phyloP scores from a whole-genome alignment of 2,888 invertebrate genomes.

The Kuschelorhynchus macadamiae region DNA sequence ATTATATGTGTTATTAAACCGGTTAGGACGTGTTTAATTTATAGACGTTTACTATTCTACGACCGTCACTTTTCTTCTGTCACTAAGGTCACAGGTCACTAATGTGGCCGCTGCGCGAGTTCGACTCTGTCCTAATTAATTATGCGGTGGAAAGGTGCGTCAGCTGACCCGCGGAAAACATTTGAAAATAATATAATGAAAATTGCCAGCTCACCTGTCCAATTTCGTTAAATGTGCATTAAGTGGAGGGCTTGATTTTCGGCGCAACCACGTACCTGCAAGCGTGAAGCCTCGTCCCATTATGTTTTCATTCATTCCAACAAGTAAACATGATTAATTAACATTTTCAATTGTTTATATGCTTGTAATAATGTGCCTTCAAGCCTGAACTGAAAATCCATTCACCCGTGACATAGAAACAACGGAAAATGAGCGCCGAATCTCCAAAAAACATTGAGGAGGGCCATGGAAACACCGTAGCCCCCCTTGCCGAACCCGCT shows the following conservation, averaged over 20 bases:
- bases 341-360: slow-evolving; percentile 20
- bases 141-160: slow-evolving; percentile 33
- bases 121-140: slow-evolving; percentile 28
- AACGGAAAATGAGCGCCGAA: slow-evolving; percentile 31
- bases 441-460: slow-evolving; percentile 52
- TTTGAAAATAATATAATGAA: slow-evolving; percentile 33
- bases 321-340: slow-evolving; percentile 15
- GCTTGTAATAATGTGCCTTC: slow-evolving; percentile 14
- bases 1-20: too few species aligned
- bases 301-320: slow-evolving; percentile 27
- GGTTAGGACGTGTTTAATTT: too few species aligned
- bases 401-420: slow-evolving; percentile 6
- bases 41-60: too few species aligned
- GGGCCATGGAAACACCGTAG: slow-evolving; percentile 59
- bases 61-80: too few species aligned
- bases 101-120: too few species aligned
- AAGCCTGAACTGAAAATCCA: slow-evolving; percentile 10
- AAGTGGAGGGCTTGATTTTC: slow-evolving; percentile 24
- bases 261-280: slow-evolving; percentile 12
- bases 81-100: too few species aligned
- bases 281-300: slow-evolving; percentile 15
- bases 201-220: slow-evolving; percentile 46
- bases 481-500: slow-evolving; percentile 60
- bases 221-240: slow-evolving; percentile 25
- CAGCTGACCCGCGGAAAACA: slow-evolving; percentile 32